Conservation (phyloP, 2,888 invertebrate species). For the Endomychus coccineus region DNA sequence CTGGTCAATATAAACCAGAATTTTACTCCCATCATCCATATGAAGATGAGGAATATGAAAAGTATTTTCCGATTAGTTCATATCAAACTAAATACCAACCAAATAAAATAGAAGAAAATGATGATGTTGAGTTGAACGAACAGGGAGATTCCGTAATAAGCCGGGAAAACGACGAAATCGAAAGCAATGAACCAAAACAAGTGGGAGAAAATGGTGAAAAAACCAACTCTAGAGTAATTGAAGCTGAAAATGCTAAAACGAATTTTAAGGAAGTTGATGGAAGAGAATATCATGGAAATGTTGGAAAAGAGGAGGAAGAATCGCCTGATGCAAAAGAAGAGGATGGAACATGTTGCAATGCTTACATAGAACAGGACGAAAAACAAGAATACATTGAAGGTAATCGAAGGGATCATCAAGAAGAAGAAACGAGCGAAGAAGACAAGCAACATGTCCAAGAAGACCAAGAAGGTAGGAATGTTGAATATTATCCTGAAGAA, state of each 20-base stretch:
- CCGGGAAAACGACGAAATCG: no score
- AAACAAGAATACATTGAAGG: conserved; percentile 9
- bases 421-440: background rate
- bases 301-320: conserved; percentile 18
- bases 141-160: no score
- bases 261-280: conserved; percentile 15
- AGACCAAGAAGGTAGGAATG: background rate
- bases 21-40: no score
- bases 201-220: conserved; percentile 8
- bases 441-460: no score
- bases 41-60: no score
- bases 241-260: conserved; percentile 5
- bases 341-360: conserved; percentile 9
- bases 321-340: conserved; percentile 12
- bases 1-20: no score
- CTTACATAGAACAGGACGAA: conserved; percentile 12
- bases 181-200: conserved; percentile 2
- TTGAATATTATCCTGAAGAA: background rate
- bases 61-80: no score
- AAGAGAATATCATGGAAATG: conserved; percentile 10
- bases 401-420: conserved; percentile 4
- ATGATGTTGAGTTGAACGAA: no score
- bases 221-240: conserved; percentile 2
- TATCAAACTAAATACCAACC: no score
- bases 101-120: no score